These are phyloP conservation scores for Bufo bufo DNA, from an alignment of 2,113 vertebrate species.

Conservation along the genomic window DNA sequence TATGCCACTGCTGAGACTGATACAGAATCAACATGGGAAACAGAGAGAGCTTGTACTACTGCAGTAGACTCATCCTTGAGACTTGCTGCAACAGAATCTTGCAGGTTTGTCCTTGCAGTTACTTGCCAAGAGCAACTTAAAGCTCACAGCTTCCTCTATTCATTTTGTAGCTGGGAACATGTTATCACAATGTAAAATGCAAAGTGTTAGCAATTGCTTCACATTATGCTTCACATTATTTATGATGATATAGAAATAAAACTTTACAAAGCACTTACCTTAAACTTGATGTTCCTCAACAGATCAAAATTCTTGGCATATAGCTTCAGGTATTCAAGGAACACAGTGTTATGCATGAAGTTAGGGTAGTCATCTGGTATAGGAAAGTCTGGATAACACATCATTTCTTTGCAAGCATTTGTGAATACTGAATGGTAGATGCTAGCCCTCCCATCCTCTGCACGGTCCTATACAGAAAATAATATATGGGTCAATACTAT, in stretches of 20 bases:
- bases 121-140: too few species aligned
- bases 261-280: slow-evolving; percentile 67
- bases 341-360: slow-evolving; percentile 77
- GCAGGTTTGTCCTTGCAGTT: too few species aligned
- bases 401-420: slow-evolving; percentile 90
- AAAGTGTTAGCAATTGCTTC: background rate
- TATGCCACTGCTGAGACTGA: too few species aligned
- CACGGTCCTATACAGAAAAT: slow-evolving; percentile 69
- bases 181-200: background rate
- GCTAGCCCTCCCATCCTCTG: slow-evolving; percentile 73
- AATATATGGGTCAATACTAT: too few species aligned
- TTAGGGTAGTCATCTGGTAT: slow-evolving; percentile 81
- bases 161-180: too few species aligned
- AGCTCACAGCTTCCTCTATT: too few species aligned
- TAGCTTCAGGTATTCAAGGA: slow-evolving; percentile 77
- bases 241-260: background rate
- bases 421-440: slow-evolving; percentile 81
- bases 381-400: slow-evolving; percentile 86
- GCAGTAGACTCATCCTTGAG: too few species aligned
- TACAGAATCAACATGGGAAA: too few species aligned
- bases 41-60: too few species aligned
- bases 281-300: slow-evolving; percentile 75
- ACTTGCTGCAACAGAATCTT: too few species aligned
- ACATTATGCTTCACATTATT: background rate
- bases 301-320: slow-evolving; percentile 80